phyloP scores from a whole-genome alignment of 2,888 invertebrate species.

The Cremastinae sp. region DNA sequence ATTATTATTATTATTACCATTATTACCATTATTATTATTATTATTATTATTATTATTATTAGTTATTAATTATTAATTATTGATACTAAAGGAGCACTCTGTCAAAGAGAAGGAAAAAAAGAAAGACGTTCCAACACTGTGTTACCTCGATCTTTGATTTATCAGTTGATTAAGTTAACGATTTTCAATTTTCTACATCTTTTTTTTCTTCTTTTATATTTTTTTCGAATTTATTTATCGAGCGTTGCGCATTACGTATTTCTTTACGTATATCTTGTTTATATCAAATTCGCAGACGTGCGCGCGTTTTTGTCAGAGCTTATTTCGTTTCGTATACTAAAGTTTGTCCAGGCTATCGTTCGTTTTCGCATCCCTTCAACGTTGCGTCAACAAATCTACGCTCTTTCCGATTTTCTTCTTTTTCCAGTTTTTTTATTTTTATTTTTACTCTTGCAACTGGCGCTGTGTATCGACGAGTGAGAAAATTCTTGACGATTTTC shows the following conservation, averaged over 20 bases:
- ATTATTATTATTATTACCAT: too few relatives aligned
- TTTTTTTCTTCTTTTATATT: conserved; percentile 58
- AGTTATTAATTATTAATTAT: too few relatives aligned
- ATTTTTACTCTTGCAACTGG: conserved; percentile 41
- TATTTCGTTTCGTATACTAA: conserved; percentile 41
- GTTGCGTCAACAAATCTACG: too few relatives aligned
- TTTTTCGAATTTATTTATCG: conserved; percentile 61
- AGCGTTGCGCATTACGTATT: conserved; percentile 21
- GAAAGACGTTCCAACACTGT: conserved; percentile 31
- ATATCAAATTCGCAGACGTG: conserved; percentile 63
- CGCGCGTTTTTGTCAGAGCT: conserved; percentile 54
- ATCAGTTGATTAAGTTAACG: conserved; percentile 19
- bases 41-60: too few relatives aligned
- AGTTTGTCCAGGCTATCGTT: conserved; percentile 30
- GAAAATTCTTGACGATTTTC: conserved; percentile 31
- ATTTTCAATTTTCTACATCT: conserved; percentile 55
- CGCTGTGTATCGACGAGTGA: conserved; percentile 46
- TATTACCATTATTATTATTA: too few relatives aligned
- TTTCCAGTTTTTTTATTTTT: conserved; percentile 52
- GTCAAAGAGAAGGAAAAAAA: background rate
- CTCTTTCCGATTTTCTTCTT: conserved; percentile 33
- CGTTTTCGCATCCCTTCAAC: background rate
- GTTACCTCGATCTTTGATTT: conserved; percentile 52
- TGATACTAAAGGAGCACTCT: conserved; percentile 31
- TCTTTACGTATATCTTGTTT: conserved; percentile 47